Evolutionary conservation across 1,140 invertebrate species (phyloP), one percentile per base, ranked within the genome.

Genomic region (Zaprionus gabonicus): DNA sequence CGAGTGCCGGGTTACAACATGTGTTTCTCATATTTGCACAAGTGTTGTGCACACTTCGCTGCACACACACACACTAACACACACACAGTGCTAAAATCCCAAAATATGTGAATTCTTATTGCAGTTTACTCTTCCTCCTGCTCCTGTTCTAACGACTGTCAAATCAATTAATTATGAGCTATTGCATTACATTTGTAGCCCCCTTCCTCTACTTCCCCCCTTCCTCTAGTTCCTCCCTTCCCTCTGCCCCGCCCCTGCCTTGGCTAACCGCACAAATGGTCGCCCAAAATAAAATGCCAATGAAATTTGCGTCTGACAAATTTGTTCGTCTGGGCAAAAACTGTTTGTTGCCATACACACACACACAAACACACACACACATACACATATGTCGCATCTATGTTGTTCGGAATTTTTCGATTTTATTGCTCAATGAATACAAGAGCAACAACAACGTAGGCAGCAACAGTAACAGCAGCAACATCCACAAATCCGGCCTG

Each of bases 381-480:
- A 34, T 3, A 31, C 2, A 15, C 23, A 17, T 75, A 41, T 53
- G 31, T 56, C 60, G 70, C 38, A 38, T 68, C 31, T 71, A 64
- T 60, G 49, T 62, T 82, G 69, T 73, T 65, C 69, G 68, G 49
- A 76, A 83, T 84, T 80, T 83, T 81, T 74, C 71, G 77, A 87
- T 87, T 87, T 87, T 78, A 87, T 84, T 87, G 84, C 81, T 76
- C 84, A 88, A 71, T 78, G 77, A 88, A 75, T 75, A 51, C 58
- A 56, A 56, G 38, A 65, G 49, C 15, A 53, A 20, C 13, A 25
- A 23, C 34, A 41, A 9, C 12, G 13, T 38, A 12, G 20, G n/a
- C n/a, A 25, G 56, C 4, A 44, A 17, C 44, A 28, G 41, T 34
- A 23, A 36, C 17, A 23, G n/a, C n/a, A 25, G 49, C 9, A 44